Base-by-base conservation (phyloP, 2,888 invertebrate species). In the Allygus modestus region DNA sequence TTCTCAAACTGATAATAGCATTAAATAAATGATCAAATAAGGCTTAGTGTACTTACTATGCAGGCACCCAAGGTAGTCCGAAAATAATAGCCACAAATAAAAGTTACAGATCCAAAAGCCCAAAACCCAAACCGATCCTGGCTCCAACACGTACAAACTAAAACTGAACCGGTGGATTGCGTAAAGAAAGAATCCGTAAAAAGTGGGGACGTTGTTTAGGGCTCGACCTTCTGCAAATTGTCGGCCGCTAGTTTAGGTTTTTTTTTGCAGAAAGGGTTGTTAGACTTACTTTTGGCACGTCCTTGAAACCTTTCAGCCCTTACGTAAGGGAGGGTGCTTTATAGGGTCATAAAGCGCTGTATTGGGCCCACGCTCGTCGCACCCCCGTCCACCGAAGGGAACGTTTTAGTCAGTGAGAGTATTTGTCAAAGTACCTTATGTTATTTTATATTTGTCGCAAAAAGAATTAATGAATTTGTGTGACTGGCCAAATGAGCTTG, bases 221-320 rank as follows among this genome's bases (percentile, higher is more conserved):
- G 71, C 31, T 28, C 54, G 83, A 58, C 83, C 83, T 79, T 69
- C 83, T 54, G 26, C 58, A 54, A 75, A 75, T 83, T 58, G 58
- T 5, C 33, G 58, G 17, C 26, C 77, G 54, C n/a, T 23, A 69
- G 28, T 31, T 82, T 71, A 46, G 4, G 20, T 43, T 41, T 43
- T 82, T 69, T 69, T 1, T 69, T 69, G 83, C 82, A 37, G 41
- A 73, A 83, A 83, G 75, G 83, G 83, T 75, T 83, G 71, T 33
- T 73, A 37, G 54, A 17, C 51, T 54, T 20, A 20, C n/a, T 69
- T 83, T 83, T 75, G 31, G 73, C 73, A 51, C 58, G 75, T 83
- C 83, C 75, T 83, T 83, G 75, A 75, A 37, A 46, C 83, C 54
- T 73, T 83, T 83, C 83, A 83, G 71, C 83, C 83, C 83, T 83